Base-by-base conservation (phyloP, 2,113 vertebrate species). In the Ceyx margarethae region DNA sequence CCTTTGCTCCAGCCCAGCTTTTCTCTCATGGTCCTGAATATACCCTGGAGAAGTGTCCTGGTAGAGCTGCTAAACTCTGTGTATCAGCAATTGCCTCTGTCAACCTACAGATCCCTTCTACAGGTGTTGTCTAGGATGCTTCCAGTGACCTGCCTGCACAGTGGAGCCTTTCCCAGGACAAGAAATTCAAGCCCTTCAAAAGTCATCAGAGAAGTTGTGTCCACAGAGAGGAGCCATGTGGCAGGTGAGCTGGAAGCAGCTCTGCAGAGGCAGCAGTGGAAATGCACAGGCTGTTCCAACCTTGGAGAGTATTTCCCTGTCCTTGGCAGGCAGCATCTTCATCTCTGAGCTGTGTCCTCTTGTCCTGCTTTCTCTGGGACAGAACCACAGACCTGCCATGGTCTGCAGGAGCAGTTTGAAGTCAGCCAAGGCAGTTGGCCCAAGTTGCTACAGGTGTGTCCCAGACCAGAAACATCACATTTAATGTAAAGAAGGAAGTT, bases 171-270 rank as follows among this genome's bases (percentile, higher is more conserved):
- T 19, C 79, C 20, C 43, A 53, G 40, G 37, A 28, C 29, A 31
- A 53, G 43, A 53, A 46, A 8, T 40, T 69, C 26, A 56, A 43
- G 23, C 42, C 58, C 42, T 68, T 64, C 11, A 15, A 64, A 74
- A 43, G 40, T 42, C 72, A 15, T 61, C 42, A 60, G n/a, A 54
- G 54, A 40, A 78, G 25, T 54, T 56, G 53, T 62, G 33, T 10
- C 45, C 1, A 2, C 43, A n/a, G 25, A 54, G 45, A 61, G 53
- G 50, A 68, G 35, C 16, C 0, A 1, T 4, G 1, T 4, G 48
- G 56, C 28, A 21, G 21, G 48, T 42, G 28, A 72, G 53, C 56
- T 69, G 61, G 43, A 54, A 65, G 56, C 80, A 62, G 22, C 42
- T 40, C 68, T 58, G 67, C 61, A 79, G 54, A 29, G n/a, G 50